Base-by-base conservation (phyloP, 1,140 invertebrate genomes). In the Bombus sibiricus region DNA sequence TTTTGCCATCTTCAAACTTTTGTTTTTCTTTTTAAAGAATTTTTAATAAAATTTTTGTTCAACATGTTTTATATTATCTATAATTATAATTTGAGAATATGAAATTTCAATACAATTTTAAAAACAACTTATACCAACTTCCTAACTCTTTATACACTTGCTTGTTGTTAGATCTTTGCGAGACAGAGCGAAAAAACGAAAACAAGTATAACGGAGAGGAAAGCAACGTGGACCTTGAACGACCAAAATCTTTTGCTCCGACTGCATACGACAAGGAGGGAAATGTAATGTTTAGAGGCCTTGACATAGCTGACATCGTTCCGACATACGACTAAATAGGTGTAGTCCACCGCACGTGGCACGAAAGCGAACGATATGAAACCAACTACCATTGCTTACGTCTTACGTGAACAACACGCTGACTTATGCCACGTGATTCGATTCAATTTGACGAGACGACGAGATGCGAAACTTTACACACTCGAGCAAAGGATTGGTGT, bases 271-370 rank as follows among this genome's bases (percentile, higher is more conserved):
- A 6, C 3, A 68, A 78, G 78, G 47, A 72, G 37, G 53, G 28
- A 77, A 81, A 34, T n/a, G n/a, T 39, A 22, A 74, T 13, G 53
- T 62, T 84, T 47, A 47, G 25, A 76, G 73, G 69, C 81, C 87
- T 88, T 90, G 88, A 92, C 69, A 85, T 28, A 39, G 41, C 37
- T 91, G 86, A 92, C 71, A 87, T 32, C 9, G 32, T 39, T 62
- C 62, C 41, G 39, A 13, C 47, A 78, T 34, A 73, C 76, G 85
- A 85, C 68, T 22, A 25, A 72, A 78, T 68, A 81, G 25, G 28
- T 88, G 73, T 88, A 78, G 84, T 90, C 91, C 85, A 86, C 76
- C 80, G 77, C 57, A 84, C 32, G 71, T 13, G 66, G 62, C 57
- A 57, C 1, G 28, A 88, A 88, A 89, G 90, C 41, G 71, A 89